A percentile compares a stretch with the other conserved stretches of the same genome.
Evolutionary conservation across 2,888 invertebrate genomes (phyloP).

Genomic region (Oligia strigilis): DNA sequence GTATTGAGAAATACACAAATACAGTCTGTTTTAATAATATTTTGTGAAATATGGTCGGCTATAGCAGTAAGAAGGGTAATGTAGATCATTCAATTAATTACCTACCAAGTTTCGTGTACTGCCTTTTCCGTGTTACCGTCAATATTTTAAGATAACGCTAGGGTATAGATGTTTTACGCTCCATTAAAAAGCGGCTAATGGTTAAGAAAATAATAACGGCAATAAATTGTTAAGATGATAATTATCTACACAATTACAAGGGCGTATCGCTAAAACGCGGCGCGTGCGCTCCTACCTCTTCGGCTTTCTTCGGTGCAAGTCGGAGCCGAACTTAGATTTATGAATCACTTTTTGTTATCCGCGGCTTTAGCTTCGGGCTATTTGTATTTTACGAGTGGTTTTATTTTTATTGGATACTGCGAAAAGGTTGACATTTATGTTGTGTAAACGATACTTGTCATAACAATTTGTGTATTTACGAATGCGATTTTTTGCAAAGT

Average conservation of each 20-base stretch:
- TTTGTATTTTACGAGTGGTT: constrained; percentile 52
- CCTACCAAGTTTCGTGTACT: constrained; percentile 24
- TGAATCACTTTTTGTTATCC: constrained; percentile 59
- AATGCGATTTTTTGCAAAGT: too few relatives aligned
- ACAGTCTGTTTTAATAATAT: not conserved
- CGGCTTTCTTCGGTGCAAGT: constrained; percentile 58
- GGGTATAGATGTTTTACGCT: constrained; percentile 63
- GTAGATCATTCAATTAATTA: constrained; percentile 43
- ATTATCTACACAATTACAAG: constrained; percentile 70
- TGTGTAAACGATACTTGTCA: not conserved
- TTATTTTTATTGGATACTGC: constrained; percentile 39
- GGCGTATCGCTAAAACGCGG: constrained; percentile 62
- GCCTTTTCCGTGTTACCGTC: constrained; percentile 43
- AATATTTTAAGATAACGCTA: constrained; percentile 62
- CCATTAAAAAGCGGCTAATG: constrained; percentile 67
- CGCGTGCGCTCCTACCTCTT: constrained; percentile 63
- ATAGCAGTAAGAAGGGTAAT: constrained; percentile 8
- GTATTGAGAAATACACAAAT: not conserved
- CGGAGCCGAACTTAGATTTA: constrained; percentile 59
- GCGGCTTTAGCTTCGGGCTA: constrained; percentile 41
- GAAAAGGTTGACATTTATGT: constrained; percentile 17
- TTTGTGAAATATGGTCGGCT: constrained; percentile 4
- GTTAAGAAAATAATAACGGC: constrained; percentile 66
- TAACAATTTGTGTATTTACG: not conserved
- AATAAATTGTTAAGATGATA: constrained; percentile 70